Evolutionary conservation across 1,140 invertebrate genomes (phyloP).

Genomic region (Lordiphosa collinella): DNA sequence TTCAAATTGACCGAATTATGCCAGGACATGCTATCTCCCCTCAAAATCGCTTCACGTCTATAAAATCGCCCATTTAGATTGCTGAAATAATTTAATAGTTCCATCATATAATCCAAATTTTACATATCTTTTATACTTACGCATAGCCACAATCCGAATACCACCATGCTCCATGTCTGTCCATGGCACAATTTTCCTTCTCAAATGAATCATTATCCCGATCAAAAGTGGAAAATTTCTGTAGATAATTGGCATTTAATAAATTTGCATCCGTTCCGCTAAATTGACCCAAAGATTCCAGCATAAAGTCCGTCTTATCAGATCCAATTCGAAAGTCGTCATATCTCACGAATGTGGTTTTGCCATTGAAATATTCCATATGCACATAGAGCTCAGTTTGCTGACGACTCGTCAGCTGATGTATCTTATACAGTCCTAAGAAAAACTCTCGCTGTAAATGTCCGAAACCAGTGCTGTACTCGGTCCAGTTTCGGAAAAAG

Average conservation of each 20-base stretch:
- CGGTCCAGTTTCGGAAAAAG: neutral
- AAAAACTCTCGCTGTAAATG: neutral
- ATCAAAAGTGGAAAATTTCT: neutral
- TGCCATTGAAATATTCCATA: conserved; percentile 2
- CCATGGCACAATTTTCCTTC: neutral
- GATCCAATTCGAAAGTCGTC: conserved; percentile 1
- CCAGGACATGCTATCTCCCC: neutral
- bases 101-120: neutral
- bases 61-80: conserved; percentile 1
- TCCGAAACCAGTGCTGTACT: neutral
- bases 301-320: neutral
- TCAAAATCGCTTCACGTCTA: neutral
- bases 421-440: neutral
- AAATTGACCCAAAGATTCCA: conserved; percentile 1
- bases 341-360: neutral
- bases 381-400: neutral
- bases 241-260: neutral
- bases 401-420: conserved; percentile 1
- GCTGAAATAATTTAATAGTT: neutral
- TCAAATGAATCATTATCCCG: neutral
- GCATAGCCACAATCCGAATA: neutral
- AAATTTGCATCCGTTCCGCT: neutral
- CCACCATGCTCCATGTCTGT: conserved; percentile 5
- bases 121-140: neutral
- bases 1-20: neutral